Conservation (phyloP, 2,113 vertebrate genomes). For the Heteronetta atricapilla region DNA sequence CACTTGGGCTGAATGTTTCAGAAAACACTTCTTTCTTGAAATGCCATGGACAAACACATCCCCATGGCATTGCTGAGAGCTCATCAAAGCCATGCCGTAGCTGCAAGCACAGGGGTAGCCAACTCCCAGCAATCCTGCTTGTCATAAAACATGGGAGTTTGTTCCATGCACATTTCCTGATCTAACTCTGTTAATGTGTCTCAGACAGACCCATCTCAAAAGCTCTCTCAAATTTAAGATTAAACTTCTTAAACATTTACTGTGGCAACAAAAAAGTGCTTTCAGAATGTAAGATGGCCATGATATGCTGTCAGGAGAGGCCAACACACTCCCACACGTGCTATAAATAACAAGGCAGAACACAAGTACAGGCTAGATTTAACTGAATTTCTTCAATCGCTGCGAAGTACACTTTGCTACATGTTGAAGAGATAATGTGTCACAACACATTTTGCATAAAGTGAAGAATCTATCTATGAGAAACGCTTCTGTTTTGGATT, state of each 20-base stretch:
- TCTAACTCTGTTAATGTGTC: conserved; percentile 36
- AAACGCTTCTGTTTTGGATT: conserved; percentile 36
- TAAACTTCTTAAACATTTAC: conserved; percentile 57
- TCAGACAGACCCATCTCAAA: conserved; percentile 20
- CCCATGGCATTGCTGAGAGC: rapidly evolving
- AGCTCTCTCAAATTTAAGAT: conserved; percentile 23
- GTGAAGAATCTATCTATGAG: conserved; percentile 35
- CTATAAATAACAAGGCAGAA: conserved; percentile 61
- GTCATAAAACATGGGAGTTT: background rate
- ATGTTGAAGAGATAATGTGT: conserved; percentile 58
- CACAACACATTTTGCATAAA: conserved; percentile 66
- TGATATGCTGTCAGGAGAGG: conserved; percentile 66
- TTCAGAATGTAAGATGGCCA: conserved; percentile 57
- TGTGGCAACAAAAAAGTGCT: conserved; percentile 22
- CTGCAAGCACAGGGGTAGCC: background rate
- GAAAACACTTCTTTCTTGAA: background rate
- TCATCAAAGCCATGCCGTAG: background rate
- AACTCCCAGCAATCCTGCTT: background rate
- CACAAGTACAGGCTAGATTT: conserved; percentile 55
- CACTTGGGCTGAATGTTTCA: background rate
- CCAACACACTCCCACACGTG: conserved; percentile 66
- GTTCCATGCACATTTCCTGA: background rate
- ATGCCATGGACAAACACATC: background rate
- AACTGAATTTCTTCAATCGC: conserved; percentile 43
- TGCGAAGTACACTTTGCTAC: conserved; percentile 53